Evolutionary conservation across 2,888 invertebrate species (phyloP).

Genomic region (Yponomeuta malinellus): DNA sequence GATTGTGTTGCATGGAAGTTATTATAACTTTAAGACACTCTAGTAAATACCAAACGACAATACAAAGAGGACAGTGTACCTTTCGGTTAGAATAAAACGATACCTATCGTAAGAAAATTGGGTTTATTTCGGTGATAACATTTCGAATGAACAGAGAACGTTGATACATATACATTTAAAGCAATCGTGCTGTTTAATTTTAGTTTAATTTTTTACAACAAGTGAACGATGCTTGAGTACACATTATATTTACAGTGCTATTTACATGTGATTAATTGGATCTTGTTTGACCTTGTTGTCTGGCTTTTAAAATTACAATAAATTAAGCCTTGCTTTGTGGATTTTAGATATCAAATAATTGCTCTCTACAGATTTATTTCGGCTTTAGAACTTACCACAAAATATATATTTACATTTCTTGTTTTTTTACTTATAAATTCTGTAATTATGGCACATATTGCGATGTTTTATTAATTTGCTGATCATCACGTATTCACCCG

Average conservation of each 20-base stretch:
- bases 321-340: not conserved
- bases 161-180: not conserved
- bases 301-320: not conserved
- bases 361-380: not conserved
- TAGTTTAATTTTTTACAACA: not conserved
- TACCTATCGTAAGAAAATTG: not conserved
- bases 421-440: not conserved
- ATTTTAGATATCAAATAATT: not conserved
- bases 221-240: not conserved
- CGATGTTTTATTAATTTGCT: not conserved
- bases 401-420: conserved; percentile 2
- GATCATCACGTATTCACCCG: not conserved
- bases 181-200: not conserved
- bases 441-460: not conserved
- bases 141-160: not conserved
- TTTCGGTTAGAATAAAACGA: not conserved
- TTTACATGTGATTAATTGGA: not conserved
- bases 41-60: too few relatives aligned
- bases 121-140: not conserved
- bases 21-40: not conserved
- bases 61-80: too few relatives aligned
- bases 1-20: too few relatives aligned
- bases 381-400: not conserved
- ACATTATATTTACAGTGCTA: conserved; percentile 3
- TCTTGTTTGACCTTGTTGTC: not conserved